phyloP scores from a whole-genome alignment of 2,888 invertebrate species.

The Aquatica leii region DNA sequence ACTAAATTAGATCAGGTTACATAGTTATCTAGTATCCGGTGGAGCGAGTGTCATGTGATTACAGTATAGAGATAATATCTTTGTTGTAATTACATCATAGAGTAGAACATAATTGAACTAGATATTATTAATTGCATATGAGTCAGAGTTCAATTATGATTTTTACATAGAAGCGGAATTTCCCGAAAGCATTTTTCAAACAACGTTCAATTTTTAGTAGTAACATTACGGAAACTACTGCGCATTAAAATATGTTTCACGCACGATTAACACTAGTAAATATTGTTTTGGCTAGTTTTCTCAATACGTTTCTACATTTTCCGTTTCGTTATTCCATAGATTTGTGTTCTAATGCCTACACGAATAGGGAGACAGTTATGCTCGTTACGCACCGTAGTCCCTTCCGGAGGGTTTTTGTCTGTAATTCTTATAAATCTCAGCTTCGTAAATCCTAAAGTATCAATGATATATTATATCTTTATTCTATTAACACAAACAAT shows the following conservation, averaged over 20 bases:
- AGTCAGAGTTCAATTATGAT: slow-evolving; percentile 19
- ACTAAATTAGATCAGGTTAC: slow-evolving; percentile 54
- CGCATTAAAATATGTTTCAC: slow-evolving; percentile 53
- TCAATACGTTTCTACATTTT: slow-evolving; percentile 20
- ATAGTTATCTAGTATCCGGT: slow-evolving; percentile 52
- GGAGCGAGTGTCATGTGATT: slow-evolving; percentile 52
- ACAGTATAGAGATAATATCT: slow-evolving; percentile 53
- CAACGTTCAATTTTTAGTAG: slow-evolving; percentile 30
- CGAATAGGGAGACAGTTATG: slow-evolving; percentile 27
- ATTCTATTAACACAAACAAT: slow-evolving; percentile 4
- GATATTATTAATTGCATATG: slow-evolving; percentile 50
- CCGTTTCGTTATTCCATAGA: slow-evolving; percentile 21
- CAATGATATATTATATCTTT: slow-evolving; percentile 19
- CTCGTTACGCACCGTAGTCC: slow-evolving; percentile 30
- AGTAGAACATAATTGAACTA: slow-evolving; percentile 51
- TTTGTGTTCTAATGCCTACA: slow-evolving; percentile 15
- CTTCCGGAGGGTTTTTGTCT: slow-evolving; percentile 34
- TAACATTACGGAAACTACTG: slow-evolving; percentile 40
- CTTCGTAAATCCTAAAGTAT: slow-evolving; percentile 29
- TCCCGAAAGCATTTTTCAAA: slow-evolving; percentile 34
- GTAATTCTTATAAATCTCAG: slow-evolving; percentile 29
- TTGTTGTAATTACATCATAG: slow-evolving; percentile 51
- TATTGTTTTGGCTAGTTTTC: slow-evolving; percentile 34
- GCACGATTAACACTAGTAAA: slow-evolving; percentile 49
- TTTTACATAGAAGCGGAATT: slow-evolving; percentile 23